Evolutionary conservation across 2,113 vertebrate species (phyloP), one percentile per base, ranked within the genome.

Genomic region (Saccopteryx bilineata): DNA sequence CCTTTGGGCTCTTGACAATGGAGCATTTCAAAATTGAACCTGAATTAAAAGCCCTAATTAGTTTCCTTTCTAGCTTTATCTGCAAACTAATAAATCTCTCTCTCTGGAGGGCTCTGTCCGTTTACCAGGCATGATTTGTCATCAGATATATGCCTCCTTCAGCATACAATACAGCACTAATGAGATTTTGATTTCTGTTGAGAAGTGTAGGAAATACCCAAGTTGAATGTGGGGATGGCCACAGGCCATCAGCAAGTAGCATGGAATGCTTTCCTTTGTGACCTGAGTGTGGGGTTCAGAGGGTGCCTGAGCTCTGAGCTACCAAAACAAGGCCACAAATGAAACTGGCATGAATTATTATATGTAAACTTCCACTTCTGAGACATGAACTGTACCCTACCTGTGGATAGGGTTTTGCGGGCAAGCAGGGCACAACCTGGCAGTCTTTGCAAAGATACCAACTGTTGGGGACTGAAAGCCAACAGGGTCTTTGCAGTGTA

Each of bases 11-110:
- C 46, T 58, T 33, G 21, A 28, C 85, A 65, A 75, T 75, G 26
- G 61, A 80, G 48, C 48, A 56, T 92, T 93, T 65, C n/a, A 93
- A 65, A 93, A 48, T 11, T 23, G 50, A 89, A 33, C 13, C 66
- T 72, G 46, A 85, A 78, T 92, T 39, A 82, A 85, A 80, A 85
- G 48, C 48, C 21, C 85, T 52, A 75, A 75, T 85, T 63, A 58
- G 61, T 75, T 86, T 75, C 28, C 31, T 88, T 93, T 74, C 60
- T 15, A 75, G 39, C 72, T 88, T 92, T 75, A 88, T 90, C 61
- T 89, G 91, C 39, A 74, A 31, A 66, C 58, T 79, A 91, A 83
- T 58, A 87, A 76, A 56, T 87, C 65, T 21, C 39, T 61, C 26
- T 48, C 68, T 81, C 85, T 46, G 48, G 89, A 65, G 92, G 28